Base-by-base conservation (phyloP, 2,797 vertebrate species). In the Heterohyrax brucei region DNA sequence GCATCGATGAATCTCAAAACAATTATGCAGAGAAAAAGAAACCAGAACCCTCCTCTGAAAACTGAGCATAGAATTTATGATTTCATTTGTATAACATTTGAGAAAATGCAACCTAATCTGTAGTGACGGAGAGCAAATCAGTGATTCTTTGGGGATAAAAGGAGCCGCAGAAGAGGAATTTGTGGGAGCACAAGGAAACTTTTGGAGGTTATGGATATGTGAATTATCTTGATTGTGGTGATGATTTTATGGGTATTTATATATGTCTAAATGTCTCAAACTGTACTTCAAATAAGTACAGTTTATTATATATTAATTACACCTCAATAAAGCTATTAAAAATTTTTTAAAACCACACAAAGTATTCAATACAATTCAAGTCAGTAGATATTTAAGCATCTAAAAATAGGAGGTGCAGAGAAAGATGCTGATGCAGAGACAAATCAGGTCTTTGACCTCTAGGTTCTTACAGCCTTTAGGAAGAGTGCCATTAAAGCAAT, bases 401-500 rank as follows among this genome's bases (percentile, higher is more conserved):
- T 72, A 91, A 73, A 28, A 87, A 46, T 7, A 26, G 24, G 33
- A 91, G 39, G 66, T 18, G 30, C 77, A 83, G 5, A 94, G 19
- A 62, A 62, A 64, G 72, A 30, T 39, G 28, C 39, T 39, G 39
- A 39, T 39, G 39, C 39, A 39, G 39, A 39, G 39, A 39, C 39
- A 82, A 83, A 72, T 13, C 24, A 61, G 75, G 56, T 44, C 70
- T 59, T 44, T 72, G 44, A 64, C 14, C 72, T 89, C 62, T 24
- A 91, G 44, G 30, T 3, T 39, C 8, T 44, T 30, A 24, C 0
- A 62, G n/a, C 18, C 83, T 92, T 66, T 13, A 39, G 56, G 56
- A 3, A 87, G 44, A 66, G 87, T 87, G 53, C 76, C 84, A 53
- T 87, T 46, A 73, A 64, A 90, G n/a, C 56, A 75, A 21, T 66